Evolutionary conservation across 2,797 vertebrate species (phyloP).

Genomic region (Caiman crocodilus): DNA sequence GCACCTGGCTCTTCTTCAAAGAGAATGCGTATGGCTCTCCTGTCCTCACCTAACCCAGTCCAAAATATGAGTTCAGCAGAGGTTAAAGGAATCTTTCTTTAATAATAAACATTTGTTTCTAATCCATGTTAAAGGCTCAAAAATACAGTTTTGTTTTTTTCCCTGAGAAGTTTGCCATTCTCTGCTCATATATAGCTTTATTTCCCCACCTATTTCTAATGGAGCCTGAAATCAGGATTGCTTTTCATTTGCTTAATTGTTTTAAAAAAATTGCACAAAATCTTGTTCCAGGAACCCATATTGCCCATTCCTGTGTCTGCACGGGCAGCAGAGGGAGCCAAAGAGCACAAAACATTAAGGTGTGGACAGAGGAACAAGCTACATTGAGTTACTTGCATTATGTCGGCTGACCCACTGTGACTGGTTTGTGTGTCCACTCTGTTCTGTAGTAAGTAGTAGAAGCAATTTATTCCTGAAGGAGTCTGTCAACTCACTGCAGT

Average conservation of each 20-base stretch:
- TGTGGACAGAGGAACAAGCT: too few relatives aligned
- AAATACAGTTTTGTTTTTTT: conserved; percentile 9
- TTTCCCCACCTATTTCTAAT: conserved; percentile 13
- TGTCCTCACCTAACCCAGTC: conserved; percentile 56
- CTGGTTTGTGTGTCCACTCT: too few relatives aligned
- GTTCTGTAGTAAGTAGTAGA: too few relatives aligned
- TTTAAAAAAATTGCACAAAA: not conserved
- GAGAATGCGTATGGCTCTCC: conserved; percentile 19
- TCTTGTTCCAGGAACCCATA: not conserved
- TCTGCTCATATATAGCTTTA: not conserved
- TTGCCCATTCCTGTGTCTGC: conserved; percentile 37
- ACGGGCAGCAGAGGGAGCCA: conserved; percentile 74
- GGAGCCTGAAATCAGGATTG: not conserved
- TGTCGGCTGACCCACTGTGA: too few relatives aligned
- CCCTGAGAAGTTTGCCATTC: conserved; percentile 1
- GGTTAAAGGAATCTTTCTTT: conserved; percentile 38
- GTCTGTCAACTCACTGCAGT: too few relatives aligned
- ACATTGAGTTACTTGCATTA: too few relatives aligned
- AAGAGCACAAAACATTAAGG: conserved; percentile 21
- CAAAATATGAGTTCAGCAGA: conserved; percentile 57
- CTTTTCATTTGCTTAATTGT: not conserved
- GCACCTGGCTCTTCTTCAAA: conserved; percentile 72
- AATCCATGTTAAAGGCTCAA: conserved; percentile 37
- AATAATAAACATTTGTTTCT: conserved; percentile 19
- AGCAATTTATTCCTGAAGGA: too few relatives aligned